Percentiles rank a stretch among this genome's conserved stretches.
Conservation (phyloP, 2,113 vertebrate species). For the Seriola aureovittata region DNA sequence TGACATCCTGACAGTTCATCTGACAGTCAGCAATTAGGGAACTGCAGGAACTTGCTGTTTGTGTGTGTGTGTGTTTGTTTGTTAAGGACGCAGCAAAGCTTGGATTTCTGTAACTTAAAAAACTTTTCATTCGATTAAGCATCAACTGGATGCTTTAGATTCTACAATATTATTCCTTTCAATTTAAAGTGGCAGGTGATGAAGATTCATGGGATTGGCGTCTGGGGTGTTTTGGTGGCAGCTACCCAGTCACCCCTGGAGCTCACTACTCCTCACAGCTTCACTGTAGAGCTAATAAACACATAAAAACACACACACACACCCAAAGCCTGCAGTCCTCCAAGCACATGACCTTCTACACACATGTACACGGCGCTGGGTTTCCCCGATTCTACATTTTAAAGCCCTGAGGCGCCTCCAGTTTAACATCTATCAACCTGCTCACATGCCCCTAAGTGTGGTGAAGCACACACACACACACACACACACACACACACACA, state of each 20-base stretch:
- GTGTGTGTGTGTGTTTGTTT: too few species aligned
- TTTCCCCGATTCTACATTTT: slow-evolving; percentile 40
- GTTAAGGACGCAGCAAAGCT: background rate
- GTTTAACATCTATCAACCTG: slow-evolving; percentile 31
- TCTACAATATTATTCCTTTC: slow-evolving; percentile 5
- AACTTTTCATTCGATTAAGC: background rate
- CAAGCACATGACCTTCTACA: slow-evolving; percentile 21
- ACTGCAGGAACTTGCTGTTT: background rate
- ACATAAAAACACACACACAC: slow-evolving; percentile 21
- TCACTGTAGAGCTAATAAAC: slow-evolving; percentile 12
- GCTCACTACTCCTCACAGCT: slow-evolving; percentile 10
- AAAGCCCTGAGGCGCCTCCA: slow-evolving; percentile 56
- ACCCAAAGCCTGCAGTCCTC: background rate
- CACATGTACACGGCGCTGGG: slow-evolving; percentile 8
- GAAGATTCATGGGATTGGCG: background rate
- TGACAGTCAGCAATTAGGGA: background rate
- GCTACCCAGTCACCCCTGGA: slow-evolving; percentile 20
- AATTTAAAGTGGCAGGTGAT: slow-evolving; percentile 43
- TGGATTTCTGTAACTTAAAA: too few species aligned
- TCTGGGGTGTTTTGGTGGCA: background rate
- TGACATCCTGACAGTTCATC: too few species aligned
- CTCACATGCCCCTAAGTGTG: slow-evolving; percentile 16
- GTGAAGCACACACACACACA: slow-evolving; percentile 18
- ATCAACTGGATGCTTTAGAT: background rate
- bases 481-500: background rate